phyloP scores from a whole-genome alignment of 2,888 invertebrate genomes.

The Cyaniris semiargus region DNA sequence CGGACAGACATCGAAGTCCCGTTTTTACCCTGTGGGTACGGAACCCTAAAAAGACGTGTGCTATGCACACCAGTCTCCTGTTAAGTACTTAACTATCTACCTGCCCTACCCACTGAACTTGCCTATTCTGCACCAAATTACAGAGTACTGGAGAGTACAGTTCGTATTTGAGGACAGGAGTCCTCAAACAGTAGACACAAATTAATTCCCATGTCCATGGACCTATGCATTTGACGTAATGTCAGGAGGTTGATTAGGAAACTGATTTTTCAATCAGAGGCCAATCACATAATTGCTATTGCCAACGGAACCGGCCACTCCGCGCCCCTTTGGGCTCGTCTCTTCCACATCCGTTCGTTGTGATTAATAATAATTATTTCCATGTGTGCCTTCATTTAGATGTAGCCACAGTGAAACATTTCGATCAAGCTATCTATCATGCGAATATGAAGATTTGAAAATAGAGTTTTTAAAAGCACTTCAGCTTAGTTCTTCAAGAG shows the following conservation, averaged over 20 bases:
- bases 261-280: conserved; percentile 71
- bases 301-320: conserved; percentile 72
- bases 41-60: no score
- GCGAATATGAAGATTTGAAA: neutral
- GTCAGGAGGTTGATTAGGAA: conserved; percentile 71
- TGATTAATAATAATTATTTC: conserved; percentile 37
- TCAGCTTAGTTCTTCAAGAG: neutral
- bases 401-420: conserved; percentile 28
- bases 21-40: no score
- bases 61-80: no score
- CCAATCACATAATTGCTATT: conserved; percentile 77
- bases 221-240: conserved; percentile 39
- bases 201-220: conserved; percentile 31
- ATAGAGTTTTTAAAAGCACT: neutral
- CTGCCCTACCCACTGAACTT: no score
- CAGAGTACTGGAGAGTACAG: no score
- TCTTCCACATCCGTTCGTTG: conserved; percentile 50
- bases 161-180: neutral
- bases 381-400: conserved; percentile 40
- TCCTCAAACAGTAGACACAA: neutral
- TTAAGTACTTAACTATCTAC: no score
- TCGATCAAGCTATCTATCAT: neutral
- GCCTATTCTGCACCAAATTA: no score
- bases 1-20: no score
- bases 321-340: conserved; percentile 56